Conservation (phyloP, 1,140 invertebrate species). For the Sycophila sp. region DNA sequence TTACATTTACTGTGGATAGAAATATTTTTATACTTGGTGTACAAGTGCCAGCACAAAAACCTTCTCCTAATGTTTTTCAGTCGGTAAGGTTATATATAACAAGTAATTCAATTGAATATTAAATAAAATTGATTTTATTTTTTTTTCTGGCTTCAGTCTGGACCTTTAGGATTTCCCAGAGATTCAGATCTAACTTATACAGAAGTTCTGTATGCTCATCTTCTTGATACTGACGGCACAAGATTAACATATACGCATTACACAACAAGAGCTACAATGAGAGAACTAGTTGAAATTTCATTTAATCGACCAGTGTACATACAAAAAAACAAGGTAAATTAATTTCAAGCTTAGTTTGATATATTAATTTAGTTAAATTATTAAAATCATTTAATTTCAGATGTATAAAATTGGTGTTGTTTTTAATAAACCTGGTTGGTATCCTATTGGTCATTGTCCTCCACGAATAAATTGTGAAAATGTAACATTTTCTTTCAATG, state of each 20-base stretch:
- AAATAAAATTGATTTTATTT: too few species aligned
- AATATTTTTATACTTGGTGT: constrained; percentile 80
- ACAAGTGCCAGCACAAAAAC: constrained; percentile 68
- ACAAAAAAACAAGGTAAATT: constrained; percentile 73
- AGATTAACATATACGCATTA: constrained; percentile 83
- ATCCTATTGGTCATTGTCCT: constrained; percentile 77
- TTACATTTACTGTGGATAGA: constrained; percentile 81
- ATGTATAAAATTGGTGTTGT: constrained; percentile 83
- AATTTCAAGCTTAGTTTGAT: neutral
- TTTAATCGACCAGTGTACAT: constrained; percentile 82
- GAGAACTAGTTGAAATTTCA: constrained; percentile 78
- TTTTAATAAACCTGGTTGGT: constrained; percentile 82
- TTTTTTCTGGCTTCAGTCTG: neutral
- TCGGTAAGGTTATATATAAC: neutral
- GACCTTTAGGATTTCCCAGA: constrained; percentile 69
- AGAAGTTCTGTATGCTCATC: constrained; percentile 81
- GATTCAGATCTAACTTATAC: constrained; percentile 65
- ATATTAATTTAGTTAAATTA: constrained; percentile 22
- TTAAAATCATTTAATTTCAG: constrained; percentile 58
- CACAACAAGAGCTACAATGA: constrained; percentile 72
- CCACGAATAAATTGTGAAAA: constrained; percentile 71
- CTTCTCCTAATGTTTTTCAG: neutral
- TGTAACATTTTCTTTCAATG: constrained; percentile 78
- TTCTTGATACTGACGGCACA: constrained; percentile 79
- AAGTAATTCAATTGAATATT: neutral